Evolutionary conservation across 2,888 invertebrate species (phyloP), one percentile per base, ranked within the genome.

Genomic region (Eilema sororculum): DNA sequence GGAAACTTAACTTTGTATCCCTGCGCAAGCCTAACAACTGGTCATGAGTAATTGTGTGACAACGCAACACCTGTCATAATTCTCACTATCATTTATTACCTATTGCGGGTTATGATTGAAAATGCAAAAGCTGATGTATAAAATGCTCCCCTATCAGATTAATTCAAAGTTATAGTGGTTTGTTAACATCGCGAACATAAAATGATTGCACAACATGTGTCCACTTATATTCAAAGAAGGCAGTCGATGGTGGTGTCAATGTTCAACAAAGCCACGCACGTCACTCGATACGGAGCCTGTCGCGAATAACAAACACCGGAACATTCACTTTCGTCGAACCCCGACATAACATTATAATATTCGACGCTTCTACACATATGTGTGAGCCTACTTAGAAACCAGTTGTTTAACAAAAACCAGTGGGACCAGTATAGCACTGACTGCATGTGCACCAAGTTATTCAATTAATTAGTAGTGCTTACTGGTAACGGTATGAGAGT

Each of bases 291-390:
- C 86, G 86, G 80, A 76, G 73, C 78, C 74, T 78, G 81, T 83
- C 84, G 88, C 87, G 93, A 93, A 93, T 94, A 91, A 90, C 89
- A 94, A 94, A 91, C 90, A 91, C 87, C 89, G 89, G 90, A 90
- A 91, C 93, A 87, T 93, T 95, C 94, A 93, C 95, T 95, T 95
- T 95, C 95, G 87, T 90, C 87, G 87, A 88, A 85, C 84, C 84
- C 85, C 88, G 86, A 87, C 86, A 87, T 87, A 86, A 87, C 86
- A 86, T 86, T 86, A 87, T 85, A n/a, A 83, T 84, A 87, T 86
- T 84, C 80, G 79, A 83, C 74, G 75, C 74, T 73, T 69, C 71
- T 64, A 77, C 81, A 84, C 84, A 79, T 78, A 76, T 77, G 72
- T 66, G 58, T 76, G 78, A 80, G 74, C 77, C 74, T 77, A 71